Evolutionary conservation across 2,797 vertebrate species (phyloP).

Genomic region (Mustela erminea): DNA sequence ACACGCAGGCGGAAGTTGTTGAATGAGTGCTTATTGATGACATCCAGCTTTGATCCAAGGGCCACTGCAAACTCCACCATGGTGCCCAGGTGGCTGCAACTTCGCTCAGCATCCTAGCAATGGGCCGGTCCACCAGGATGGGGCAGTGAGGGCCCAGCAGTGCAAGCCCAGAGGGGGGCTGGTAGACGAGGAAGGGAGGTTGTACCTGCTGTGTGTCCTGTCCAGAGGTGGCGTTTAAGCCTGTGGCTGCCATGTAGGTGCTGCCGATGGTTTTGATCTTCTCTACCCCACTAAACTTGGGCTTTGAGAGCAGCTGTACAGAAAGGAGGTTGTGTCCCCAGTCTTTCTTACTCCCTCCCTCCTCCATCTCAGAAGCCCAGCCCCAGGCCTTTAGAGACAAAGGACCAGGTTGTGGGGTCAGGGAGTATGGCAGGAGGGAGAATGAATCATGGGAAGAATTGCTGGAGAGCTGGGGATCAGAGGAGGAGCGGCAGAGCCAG

Average conservation of each 20-base stretch:
- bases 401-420: not conserved
- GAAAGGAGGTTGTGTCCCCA: not conserved
- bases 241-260: constrained; percentile 95
- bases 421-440: not conserved
- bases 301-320: constrained; percentile 92
- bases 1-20: constrained; percentile 95
- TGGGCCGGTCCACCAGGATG: not conserved
- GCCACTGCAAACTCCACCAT: constrained; percentile 95
- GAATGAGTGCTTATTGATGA: constrained; percentile 95
- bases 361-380: constrained; percentile 27
- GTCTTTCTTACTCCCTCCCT: not conserved
- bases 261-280: constrained; percentile 97
- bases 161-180: not conserved
- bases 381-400: not conserved
- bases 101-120: constrained; percentile 89
- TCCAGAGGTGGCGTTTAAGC: constrained; percentile 88
- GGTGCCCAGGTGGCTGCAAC: constrained; percentile 90
- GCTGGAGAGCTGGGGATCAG: not conserved
- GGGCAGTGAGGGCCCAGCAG: not conserved
- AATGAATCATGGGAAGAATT: not conserved
- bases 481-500: not conserved
- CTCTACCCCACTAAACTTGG: constrained; percentile 94
- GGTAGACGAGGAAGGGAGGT: not conserved
- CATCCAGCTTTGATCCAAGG: constrained; percentile 91
- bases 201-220: constrained; percentile 90